Base-by-base conservation (phyloP, 2,113 vertebrate genomes). In the Hirundichthys speculiger region DNA sequence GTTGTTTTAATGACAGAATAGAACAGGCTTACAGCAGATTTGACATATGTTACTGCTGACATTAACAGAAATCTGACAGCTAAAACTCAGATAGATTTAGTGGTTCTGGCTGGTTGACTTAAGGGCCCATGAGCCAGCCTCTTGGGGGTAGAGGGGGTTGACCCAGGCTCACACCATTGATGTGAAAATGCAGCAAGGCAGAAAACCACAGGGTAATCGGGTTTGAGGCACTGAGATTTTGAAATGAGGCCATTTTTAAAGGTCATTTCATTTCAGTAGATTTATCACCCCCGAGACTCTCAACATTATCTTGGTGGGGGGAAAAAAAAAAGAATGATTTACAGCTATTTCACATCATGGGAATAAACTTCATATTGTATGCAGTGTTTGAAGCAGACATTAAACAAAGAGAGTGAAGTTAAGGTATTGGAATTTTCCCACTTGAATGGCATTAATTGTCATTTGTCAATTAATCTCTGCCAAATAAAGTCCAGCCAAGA, bases 161-260 rank as follows among this genome's bases (percentile, higher is more conserved):
- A 81, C 68, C 61, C 57, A 27, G 18, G 30, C 22, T 75, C 47
- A 76, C 8, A 16, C 40, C 2, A 5, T 53, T 34, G 57, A 70
- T 76, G 21, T 59, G 58, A 55, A 68, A 64, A 74, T 62, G 46
- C 30, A 34, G 30, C 30, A 10, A 34, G 11, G 7, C 2, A 39
- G 66, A 61, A 76, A 65, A n/a, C 18, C 24, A 24, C 21, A 14
- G 46, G 53, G 63, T 50, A 18, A 50, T 47, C 11, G n/a, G 22
- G 20, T 53, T 60, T 71, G n/a, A 73, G 45, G 42, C 50, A 13
- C 18, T 55, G 47, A 21, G 54, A 64, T 47, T 64, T 57, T 74
- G 24, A 75, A 55, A 27, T 52, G 25, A 60, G 57, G 58, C 22
- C 42, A 63, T 66, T 75, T 69, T n/a, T 11, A 52, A 64, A 64